These are phyloP conservation scores for Germaria angustata DNA, from an alignment of 2,888 invertebrate species.

Conservation along the genomic window DNA sequence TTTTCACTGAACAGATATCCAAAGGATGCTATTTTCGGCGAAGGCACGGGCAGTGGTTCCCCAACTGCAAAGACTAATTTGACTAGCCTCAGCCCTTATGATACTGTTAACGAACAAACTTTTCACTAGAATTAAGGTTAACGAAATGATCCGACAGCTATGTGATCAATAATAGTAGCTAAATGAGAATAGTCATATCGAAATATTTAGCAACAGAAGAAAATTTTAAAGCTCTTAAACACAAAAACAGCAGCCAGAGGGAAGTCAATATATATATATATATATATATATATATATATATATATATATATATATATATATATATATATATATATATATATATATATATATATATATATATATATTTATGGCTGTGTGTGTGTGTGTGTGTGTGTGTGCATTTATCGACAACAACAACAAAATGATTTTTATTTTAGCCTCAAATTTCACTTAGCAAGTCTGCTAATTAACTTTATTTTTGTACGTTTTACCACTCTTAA, in stretches of 20 bases:
- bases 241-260: not conserved
- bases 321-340: too few relatives aligned
- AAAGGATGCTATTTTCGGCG: too few relatives aligned
- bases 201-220: constrained; percentile 1
- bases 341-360: too few relatives aligned
- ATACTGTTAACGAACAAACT: not conserved
- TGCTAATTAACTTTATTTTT: constrained; percentile 68
- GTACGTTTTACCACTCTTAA: constrained; percentile 60
- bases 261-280: not conserved
- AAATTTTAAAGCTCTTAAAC: not conserved
- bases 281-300: too few relatives aligned
- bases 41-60: too few relatives aligned
- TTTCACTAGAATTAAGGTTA: not conserved
- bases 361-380: too few relatives aligned
- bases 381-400: not conserved
- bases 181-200: not conserved
- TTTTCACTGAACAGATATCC: too few relatives aligned
- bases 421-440: constrained; percentile 59
- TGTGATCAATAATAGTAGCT: constrained; percentile 19
- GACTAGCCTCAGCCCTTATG: not conserved
- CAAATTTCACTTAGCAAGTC: constrained; percentile 67
- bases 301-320: too few relatives aligned
- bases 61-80: not conserved
- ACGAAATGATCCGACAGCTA: constrained; percentile 6
- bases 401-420: constrained; percentile 11